Percentiles rank a stretch among this genome's conserved stretches.
Conservation (phyloP, 2,113 vertebrate species). For the Paralichthys olivaceus region DNA sequence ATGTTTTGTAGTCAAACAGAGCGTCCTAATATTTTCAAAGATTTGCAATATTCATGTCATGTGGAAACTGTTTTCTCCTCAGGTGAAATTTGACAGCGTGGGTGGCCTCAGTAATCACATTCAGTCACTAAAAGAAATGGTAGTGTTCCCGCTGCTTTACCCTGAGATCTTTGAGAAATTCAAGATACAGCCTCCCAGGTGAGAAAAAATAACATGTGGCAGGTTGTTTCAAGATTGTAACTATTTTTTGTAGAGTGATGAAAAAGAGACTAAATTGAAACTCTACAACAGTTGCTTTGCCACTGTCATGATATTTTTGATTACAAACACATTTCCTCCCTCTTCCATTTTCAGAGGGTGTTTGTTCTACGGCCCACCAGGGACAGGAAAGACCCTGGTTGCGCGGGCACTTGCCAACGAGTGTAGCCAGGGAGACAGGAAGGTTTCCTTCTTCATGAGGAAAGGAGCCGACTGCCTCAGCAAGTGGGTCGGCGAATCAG, state of each 20-base stretch:
- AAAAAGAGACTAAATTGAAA: background rate
- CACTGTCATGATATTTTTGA: background rate
- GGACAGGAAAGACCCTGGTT: constrained; percentile 98
- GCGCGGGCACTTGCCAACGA: constrained; percentile 98
- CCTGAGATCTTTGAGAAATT: constrained; percentile 99
- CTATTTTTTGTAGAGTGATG: background rate
- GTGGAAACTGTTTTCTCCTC: constrained; percentile 25
- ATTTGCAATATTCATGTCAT: background rate
- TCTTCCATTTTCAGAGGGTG: constrained; percentile 88
- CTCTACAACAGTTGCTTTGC: background rate
- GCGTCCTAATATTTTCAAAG: background rate
- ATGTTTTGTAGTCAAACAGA: background rate
- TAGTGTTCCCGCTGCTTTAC: constrained; percentile 97
- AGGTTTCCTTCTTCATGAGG: constrained; percentile 99
- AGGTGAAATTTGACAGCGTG: constrained; percentile 96
- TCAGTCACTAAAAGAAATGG: constrained; percentile 98
- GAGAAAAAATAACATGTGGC: constrained; percentile 15
- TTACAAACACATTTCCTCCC: constrained; percentile 6
- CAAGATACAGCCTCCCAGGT: constrained; percentile 99
- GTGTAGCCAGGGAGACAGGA: constrained; percentile 96
- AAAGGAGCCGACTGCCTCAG: constrained; percentile 99
- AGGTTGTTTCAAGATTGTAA: background rate
- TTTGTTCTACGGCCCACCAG: constrained; percentile 98
- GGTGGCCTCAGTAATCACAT: constrained; percentile 96
- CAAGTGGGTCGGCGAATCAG: constrained; percentile 99